These are phyloP conservation scores for Megaustenia siamemsis DNA, from an alignment of 2,888 invertebrate species.

Conservation along the genomic window DNA sequence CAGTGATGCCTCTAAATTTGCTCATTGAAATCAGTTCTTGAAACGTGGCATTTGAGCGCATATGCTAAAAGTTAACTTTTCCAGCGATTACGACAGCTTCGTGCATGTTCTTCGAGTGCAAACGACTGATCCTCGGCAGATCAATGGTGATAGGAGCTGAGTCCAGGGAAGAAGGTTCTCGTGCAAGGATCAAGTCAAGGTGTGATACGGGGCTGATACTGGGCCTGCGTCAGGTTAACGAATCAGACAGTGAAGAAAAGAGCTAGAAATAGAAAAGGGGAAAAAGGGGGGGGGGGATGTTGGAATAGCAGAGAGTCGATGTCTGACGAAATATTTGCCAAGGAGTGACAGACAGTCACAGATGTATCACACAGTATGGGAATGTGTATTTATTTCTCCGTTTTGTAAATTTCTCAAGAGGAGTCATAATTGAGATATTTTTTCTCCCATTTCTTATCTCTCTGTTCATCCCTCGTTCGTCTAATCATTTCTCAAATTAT, in stretches of 20 bases:
- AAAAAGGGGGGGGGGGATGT: neutral
- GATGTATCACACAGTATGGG: no score
- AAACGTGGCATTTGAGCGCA: no score
- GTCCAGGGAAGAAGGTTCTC: neutral
- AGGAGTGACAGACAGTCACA: no score
- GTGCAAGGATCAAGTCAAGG: neutral
- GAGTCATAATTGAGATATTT: no score
- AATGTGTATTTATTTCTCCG: no score
- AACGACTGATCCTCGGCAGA: neutral
- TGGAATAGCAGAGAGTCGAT: no score
- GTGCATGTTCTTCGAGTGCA: neutral
- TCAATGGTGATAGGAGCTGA: neutral
- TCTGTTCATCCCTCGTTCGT: neutral
- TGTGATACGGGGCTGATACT: neutral
- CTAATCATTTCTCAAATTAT: no score
- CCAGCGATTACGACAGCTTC: neutral
- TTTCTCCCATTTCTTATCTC: neutral
- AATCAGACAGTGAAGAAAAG: neutral
- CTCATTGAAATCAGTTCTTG: no score
- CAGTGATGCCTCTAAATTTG: no score
- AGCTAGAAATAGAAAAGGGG: conserved; percentile 7
- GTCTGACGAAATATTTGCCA: no score
- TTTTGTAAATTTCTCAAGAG: no score
- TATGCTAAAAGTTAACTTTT: neutral
- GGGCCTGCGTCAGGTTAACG: neutral